Evolutionary conservation across 2,888 invertebrate species (phyloP).

Genomic region (Eremobia ochroleuca): DNA sequence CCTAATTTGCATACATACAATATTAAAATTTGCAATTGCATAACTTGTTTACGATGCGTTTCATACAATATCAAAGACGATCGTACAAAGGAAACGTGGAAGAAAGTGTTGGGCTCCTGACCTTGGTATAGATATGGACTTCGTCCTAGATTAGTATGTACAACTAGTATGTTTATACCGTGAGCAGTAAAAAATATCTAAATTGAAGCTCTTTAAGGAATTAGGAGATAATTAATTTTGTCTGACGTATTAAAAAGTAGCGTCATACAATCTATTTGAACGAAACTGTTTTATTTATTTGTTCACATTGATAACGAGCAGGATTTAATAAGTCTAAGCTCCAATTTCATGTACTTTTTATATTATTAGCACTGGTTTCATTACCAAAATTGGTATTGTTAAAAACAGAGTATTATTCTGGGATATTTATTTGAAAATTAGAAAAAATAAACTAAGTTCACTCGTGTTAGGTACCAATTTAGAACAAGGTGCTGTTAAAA

Average conservation of each 20-base stretch:
- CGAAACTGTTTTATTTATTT: constrained; percentile 23
- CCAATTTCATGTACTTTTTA: constrained; percentile 1
- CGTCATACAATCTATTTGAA: constrained; percentile 14
- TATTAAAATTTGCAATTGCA: neutral
- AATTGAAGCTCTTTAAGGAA: constrained; percentile 15
- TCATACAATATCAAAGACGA: neutral
- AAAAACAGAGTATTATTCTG: neutral
- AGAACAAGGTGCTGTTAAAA: constrained; percentile 4
- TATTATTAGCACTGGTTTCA: constrained; percentile 10
- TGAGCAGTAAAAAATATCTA: neutral
- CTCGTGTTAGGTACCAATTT: constrained; percentile 38
- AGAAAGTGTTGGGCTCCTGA: no score
- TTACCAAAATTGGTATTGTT: neutral
- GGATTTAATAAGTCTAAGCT: constrained; percentile 19
- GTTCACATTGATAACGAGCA: constrained; percentile 2
- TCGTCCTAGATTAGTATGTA: neutral
- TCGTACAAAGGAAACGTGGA: neutral
- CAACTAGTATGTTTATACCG: neutral
- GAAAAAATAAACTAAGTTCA: constrained; percentile 42
- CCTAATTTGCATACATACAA: no score
- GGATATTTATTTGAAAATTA: neutral
- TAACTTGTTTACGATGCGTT: neutral
- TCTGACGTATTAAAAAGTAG: neutral
- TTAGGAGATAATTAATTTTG: neutral
- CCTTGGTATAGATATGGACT: neutral